These are phyloP conservation scores for Pteropus rufus DNA, from an alignment of 2,797 vertebrate genomes.

Conservation along the genomic window DNA sequence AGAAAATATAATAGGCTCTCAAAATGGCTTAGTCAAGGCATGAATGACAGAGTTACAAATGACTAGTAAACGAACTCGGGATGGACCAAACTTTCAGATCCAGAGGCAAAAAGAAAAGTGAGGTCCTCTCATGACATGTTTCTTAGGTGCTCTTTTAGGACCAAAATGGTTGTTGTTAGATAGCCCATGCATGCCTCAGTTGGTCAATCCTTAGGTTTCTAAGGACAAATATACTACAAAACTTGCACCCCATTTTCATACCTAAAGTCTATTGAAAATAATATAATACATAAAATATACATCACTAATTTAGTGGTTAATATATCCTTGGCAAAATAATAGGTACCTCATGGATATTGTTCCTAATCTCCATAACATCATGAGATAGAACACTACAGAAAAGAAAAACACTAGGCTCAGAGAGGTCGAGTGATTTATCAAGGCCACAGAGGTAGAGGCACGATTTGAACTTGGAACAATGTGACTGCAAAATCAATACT, in stretches of 20 bases:
- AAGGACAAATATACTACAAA: background rate
- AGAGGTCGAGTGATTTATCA: background rate
- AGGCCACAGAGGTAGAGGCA: background rate
- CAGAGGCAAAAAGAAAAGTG: background rate
- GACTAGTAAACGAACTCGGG: background rate
- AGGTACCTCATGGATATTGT: background rate
- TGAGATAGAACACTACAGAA: background rate
- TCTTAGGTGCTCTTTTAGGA: background rate
- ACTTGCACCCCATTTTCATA: background rate
- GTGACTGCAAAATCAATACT: background rate
- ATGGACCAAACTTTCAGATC: background rate
- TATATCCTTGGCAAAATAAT: background rate
- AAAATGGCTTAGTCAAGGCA: background rate
- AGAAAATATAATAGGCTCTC: slow-evolving; percentile 4
- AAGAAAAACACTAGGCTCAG: background rate
- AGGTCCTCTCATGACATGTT: background rate
- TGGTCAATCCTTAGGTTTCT: background rate
- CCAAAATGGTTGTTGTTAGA: background rate
- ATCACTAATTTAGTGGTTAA: background rate
- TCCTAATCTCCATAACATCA: background rate
- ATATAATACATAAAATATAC: background rate
- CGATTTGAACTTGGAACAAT: background rate
- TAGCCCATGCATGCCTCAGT: background rate
- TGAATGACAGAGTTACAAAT: background rate
- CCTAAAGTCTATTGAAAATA: background rate